Evolutionary conservation across 1,140 invertebrate species (phyloP).

Genomic region (Polypedilum pembai): DNA sequence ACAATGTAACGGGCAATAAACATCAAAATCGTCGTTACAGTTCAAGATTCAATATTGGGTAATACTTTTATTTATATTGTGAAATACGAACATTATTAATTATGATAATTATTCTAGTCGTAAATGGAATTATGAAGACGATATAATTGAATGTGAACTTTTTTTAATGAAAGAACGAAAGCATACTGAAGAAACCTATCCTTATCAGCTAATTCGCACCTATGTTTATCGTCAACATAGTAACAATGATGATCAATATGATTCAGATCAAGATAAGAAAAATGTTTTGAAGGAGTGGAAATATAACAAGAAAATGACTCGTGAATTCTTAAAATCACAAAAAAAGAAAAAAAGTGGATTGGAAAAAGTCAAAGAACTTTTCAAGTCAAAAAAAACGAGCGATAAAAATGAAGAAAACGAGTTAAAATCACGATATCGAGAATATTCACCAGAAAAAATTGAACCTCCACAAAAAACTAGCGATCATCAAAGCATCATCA

Average conservation of each 20-base stretch:
- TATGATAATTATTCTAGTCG: no score
- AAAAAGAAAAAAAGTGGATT: conserved; percentile 26
- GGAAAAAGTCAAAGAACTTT: conserved; percentile 21
- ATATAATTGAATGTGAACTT: conserved; percentile 39
- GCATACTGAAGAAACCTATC: conserved; percentile 44
- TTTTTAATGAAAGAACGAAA: conserved; percentile 47
- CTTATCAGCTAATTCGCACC: conserved; percentile 44
- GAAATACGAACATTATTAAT: no score
- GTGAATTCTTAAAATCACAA: not conserved
- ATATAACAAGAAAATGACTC: conserved; percentile 35
- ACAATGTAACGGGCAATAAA: not conserved
- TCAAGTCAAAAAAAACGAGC: conserved; percentile 22
- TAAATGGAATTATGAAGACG: conserved; percentile 38
- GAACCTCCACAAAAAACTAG: conserved; percentile 32
- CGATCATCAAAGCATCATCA: conserved; percentile 43
- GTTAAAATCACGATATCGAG: conserved; percentile 23
- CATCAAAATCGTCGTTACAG: not conserved
- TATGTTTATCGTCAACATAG: conserved; percentile 54
- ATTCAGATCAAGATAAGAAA: conserved; percentile 48
- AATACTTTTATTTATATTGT: not conserved
- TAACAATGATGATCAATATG: conserved; percentile 53
- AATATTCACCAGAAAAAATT: conserved; percentile 20
- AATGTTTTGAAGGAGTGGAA: conserved; percentile 39
- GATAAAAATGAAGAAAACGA: conserved; percentile 49
- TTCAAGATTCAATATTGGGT: conserved; percentile 23